Evolutionary conservation across 2,888 invertebrate genomes (phyloP), one percentile per base, ranked within the genome.

Genomic region (Maniola hyperantus): DNA sequence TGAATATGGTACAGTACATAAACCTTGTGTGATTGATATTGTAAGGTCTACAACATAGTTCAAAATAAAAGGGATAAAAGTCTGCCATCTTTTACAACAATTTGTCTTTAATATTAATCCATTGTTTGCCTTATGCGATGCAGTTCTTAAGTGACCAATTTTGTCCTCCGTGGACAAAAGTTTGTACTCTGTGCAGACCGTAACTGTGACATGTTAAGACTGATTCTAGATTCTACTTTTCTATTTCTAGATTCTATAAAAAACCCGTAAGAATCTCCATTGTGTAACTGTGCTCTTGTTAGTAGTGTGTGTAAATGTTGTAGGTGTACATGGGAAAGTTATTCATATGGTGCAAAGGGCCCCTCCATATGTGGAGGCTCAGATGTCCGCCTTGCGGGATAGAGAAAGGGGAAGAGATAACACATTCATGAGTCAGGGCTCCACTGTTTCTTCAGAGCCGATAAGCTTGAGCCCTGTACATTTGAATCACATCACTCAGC

Each of bases 241-340:
- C 26, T 26, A 36, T 36, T 7, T 10, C 10, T 36, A 36, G 6
- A 36, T 36, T 36, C 36, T 36, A 39, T 1, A 26, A n/a, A 26
- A 4, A 26, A 1, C 39, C 4, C 8, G 10, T 2, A 39, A 39
- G 39, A 39, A 11, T 39, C 10, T 11, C 39, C 4, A 39, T 1
- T 26, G 26, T 26, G 4, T 26, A 2, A 26, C 26, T 26, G 26
- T 26, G 26, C 26, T 26, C 26, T 10, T 10, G 8, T 51, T 53
- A 33, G 13, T 53, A 33, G 1, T n/a, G 6, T 13, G 13, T 53
- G 7, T 6, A 26, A 51, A 51, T 26, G 26, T 51, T 51, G 20
- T 80, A 97, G 98, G 97, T 92, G 96, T 98, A 33, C 93, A 97
- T 82, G 98, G 97, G 1, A 98, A 98, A 90, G 98, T 98, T 42